These are phyloP conservation scores for Mythimna vitellina DNA, from an alignment of 2,888 invertebrate genomes.

Conservation along the genomic window DNA sequence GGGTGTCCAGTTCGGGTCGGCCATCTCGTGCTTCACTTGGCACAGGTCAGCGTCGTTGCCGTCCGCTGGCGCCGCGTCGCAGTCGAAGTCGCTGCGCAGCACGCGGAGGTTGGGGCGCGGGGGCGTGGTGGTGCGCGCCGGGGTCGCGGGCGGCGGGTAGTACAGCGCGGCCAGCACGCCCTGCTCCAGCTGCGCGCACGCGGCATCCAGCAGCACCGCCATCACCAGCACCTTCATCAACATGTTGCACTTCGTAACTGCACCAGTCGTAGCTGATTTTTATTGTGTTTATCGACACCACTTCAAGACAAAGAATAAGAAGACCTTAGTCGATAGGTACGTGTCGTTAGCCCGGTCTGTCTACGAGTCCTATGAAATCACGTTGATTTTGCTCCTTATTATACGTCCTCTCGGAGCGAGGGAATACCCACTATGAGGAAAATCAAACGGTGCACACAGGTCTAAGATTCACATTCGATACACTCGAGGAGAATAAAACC, in stretches of 20 bases:
- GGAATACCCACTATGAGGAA: constrained; percentile 46
- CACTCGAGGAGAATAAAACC: neutral
- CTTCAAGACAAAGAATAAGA: neutral
- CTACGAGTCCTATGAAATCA: neutral
- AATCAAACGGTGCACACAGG: constrained; percentile 11
- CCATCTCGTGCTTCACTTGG: constrained; percentile 47
- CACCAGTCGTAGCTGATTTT: neutral
- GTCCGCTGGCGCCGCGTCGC: constrained; percentile 39
- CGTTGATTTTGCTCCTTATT: neutral
- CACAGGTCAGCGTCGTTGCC: constrained; percentile 57
- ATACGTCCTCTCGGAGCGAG: constrained; percentile 15
- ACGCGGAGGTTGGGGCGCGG: constrained; percentile 11
- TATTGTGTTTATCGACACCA: too few relatives aligned
- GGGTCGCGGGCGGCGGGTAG: constrained; percentile 50
- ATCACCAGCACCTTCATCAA: constrained; percentile 5
- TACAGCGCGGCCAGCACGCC: constrained; percentile 57
- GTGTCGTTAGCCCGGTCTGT: neutral
- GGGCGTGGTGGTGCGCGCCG: neutral
- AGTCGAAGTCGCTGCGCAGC: constrained; percentile 60
- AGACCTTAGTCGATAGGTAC: neutral
- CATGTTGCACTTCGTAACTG: constrained; percentile 28
- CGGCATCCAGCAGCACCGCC: constrained; percentile 19
- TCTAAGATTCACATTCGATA: constrained; percentile 14
- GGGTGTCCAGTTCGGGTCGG: constrained; percentile 64
- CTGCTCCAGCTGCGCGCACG: constrained; percentile 58